Percentiles rank a stretch among this genome's conserved stretches.
Conservation (phyloP, 2,888 invertebrate genomes). For the Microdon myrmicae region DNA sequence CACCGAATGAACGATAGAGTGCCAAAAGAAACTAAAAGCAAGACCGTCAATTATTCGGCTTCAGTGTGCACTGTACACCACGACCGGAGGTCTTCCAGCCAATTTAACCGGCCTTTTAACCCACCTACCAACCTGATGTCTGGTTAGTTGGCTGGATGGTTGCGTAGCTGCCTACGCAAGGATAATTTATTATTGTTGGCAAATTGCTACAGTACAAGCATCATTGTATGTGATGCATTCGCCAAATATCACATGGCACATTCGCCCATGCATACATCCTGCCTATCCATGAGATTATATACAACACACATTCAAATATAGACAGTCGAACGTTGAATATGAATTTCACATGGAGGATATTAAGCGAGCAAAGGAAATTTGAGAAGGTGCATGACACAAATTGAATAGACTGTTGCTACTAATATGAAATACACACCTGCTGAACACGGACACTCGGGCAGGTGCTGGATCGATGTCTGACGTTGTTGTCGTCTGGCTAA, state of each 20-base stretch:
- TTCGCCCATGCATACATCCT: conserved; percentile 13
- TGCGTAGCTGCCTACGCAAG: conserved; percentile 30
- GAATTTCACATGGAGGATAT: no score
- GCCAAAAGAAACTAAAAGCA: conserved; percentile 12
- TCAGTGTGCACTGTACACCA: conserved; percentile 29
- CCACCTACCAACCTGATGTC: conserved; percentile 12
- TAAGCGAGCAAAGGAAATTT: no score
- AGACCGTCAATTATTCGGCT: conserved; percentile 38
- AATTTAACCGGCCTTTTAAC: conserved; percentile 51
- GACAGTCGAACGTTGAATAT: no score
- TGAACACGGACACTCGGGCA: conserved; percentile 75
- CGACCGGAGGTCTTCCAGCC: conserved; percentile 43
- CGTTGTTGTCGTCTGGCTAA: conserved; percentile 64
- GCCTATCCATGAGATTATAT: no score
- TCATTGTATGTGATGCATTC: conserved; percentile 46
- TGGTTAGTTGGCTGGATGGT: no score
- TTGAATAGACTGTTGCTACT: conserved; percentile 39
- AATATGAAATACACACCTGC: conserved; percentile 71
- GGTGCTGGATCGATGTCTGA: conserved; percentile 57
- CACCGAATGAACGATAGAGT: conserved; percentile 50
- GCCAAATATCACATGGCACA: conserved; percentile 34
- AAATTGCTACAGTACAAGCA: conserved; percentile 51
- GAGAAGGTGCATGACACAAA: background rate
- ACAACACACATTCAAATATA: no score
- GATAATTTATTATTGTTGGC: conserved; percentile 52